Evolutionary conservation across 2,888 invertebrate genomes (phyloP), one percentile per base, ranked within the genome.

Genomic region (Acronicta aceris): DNA sequence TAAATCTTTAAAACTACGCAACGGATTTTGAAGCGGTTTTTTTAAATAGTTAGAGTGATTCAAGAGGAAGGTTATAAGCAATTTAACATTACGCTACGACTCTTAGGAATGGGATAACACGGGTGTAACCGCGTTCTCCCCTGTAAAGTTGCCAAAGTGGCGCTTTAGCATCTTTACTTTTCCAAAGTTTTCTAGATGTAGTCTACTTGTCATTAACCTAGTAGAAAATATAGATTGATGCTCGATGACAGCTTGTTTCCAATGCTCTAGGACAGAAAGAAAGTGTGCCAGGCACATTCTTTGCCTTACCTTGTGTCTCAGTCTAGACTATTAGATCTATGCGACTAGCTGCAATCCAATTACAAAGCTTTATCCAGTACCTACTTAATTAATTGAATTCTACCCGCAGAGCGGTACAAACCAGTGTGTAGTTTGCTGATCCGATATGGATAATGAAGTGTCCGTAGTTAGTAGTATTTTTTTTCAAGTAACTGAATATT

Each of bases 311-410:
- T 47, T 41, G 21, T 38, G 33, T 52, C 45, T 40, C 8, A 46
- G 42, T 43, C 41, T 59, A 50, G 55, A 49, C 52, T 51, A n/a
- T n/a, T n/a, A 57, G 38, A 61, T 57, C 45, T 55, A n/a, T 54
- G 63, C 59, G 27, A 64, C 41, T 42, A 6, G 17, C 50, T 47
- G 49, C 58, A 49, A 65, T 52, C 62, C 66, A 58, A 59, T 59
- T 70, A 65, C 41, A 53, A 38, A 49, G 48, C 25, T 63, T 50
- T 71, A 67, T 56, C 47, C 49, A 0, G 7, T 38, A n/a, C 50
- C 51, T 59, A 63, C 63, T 67, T 71, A 71, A 67, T 67, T 71
- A 71, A 67, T 67, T 54, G 58, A 17, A 55, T 47, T 38, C 38
- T 40, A 45, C 46, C 30, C 13, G 40, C n/a, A 8, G 36, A 40